Evolutionary conservation across 2,113 vertebrate genomes (phyloP), one percentile per base, ranked within the genome.

Genomic region (Halichoeres trimaculatus): DNA sequence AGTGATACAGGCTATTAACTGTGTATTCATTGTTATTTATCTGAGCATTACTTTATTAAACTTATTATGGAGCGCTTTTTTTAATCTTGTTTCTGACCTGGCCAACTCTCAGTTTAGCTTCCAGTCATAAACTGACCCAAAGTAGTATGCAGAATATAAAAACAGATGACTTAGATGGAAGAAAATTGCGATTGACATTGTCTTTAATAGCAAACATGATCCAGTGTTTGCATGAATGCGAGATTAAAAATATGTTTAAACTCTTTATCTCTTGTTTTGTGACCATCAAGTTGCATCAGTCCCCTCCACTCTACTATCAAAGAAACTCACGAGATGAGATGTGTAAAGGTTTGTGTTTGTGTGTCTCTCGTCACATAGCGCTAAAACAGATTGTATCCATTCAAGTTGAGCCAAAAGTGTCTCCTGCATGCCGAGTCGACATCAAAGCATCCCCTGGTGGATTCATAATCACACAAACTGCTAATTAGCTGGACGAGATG

Each of bases 401-500:
- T 59, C 70, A 78, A 50, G 50, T 57, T 69, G 65, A 48, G 0
- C 41, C 52, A 55, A 61, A 66, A 40, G 57, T 74, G 70, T 67
- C 26, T 67, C 57, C 70, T 19, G 2, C 52, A 54, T 53, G 41
- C 60, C 50, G 64, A 53, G 68, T 55, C 24, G 6, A 70, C 65
- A 84, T 75, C 70, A 70, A 67, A 62, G 60, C 66, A 69, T 54
- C 68, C 65, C 66, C 63, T 12, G 20, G 20, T 1, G 36, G 38
- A 75, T 65, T 69, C 59, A 22, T 73, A 74, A 85, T 88, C 48
- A 69, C 59, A 78, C 75, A 78, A 67, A 74, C 24, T 1, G 4
- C 60, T 78, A 58, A 78, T 67, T 62, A 81, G 43, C 35, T 67
- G 1, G 36, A 58, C 0, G 20, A 43, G 66, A 74, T 76, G 63